These are phyloP conservation scores for Argyra leucocephala DNA, from an alignment of 2,888 invertebrate species.

Conservation along the genomic window DNA sequence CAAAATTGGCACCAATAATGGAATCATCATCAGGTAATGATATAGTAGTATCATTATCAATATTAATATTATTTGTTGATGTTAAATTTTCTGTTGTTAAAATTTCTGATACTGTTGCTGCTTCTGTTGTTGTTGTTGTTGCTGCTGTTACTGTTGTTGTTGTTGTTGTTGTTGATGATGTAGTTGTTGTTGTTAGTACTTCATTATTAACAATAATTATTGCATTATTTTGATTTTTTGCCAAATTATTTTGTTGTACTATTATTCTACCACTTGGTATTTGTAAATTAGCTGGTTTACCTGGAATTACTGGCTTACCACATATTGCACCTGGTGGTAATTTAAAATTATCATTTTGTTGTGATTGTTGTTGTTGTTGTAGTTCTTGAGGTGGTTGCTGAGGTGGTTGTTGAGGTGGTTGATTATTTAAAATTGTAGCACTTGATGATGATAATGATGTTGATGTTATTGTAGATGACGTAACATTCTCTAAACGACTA, in stretches of 20 bases:
- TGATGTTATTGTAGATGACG: not conserved
- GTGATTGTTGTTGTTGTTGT: not conserved
- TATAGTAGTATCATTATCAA: slow-evolving; percentile 30
- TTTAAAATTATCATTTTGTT: not conserved
- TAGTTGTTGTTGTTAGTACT: not conserved
- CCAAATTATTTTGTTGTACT: not conserved
- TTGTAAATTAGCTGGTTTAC: not conserved
- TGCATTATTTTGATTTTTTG: not conserved
- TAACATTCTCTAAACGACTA: not conserved
- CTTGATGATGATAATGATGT: not conserved
- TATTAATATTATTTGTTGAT: too few relatives aligned
- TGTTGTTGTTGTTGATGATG: slow-evolving; percentile 13
- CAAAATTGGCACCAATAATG: slow-evolving; percentile 35
- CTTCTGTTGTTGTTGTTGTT: slow-evolving; percentile 31
- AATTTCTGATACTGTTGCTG: slow-evolving; percentile 30
- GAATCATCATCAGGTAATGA: too few relatives aligned
- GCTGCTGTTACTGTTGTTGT: slow-evolving; percentile 12
- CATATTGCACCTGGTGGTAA: not conserved
- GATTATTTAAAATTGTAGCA: too few relatives aligned
- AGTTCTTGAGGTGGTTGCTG: too few relatives aligned
- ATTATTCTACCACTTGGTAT: not conserved
- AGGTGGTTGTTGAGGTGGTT: too few relatives aligned
- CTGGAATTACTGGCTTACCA: not conserved
- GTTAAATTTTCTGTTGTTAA: slow-evolving; percentile 15
- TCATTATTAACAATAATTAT: not conserved